phyloP scores from a whole-genome alignment of 2,113 vertebrate species.

The Mystacornis crossleyi region DNA sequence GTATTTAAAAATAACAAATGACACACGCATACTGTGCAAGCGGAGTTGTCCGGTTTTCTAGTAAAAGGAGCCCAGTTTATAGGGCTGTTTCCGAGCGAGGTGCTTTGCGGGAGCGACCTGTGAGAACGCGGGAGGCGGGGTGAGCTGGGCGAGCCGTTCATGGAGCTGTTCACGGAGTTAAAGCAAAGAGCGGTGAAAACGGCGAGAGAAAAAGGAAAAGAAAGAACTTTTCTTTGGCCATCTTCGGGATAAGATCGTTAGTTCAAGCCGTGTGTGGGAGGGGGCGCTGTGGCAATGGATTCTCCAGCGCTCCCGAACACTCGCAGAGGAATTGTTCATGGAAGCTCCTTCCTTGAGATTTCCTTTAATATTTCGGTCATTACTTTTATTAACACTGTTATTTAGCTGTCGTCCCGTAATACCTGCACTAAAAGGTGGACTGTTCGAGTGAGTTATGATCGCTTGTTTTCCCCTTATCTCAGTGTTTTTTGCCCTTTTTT shows the following conservation, averaged over 20 bases:
- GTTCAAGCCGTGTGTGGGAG: conserved; percentile 52
- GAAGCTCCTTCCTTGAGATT: background rate
- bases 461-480: background rate
- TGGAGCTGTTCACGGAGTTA: background rate
- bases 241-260: background rate
- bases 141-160: background rate
- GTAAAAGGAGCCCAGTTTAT: background rate
- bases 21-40: conserved; percentile 17
- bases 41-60: background rate
- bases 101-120: background rate
- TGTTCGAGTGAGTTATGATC: background rate
- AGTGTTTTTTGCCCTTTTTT: too few relatives aligned
- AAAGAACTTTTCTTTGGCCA: conserved; percentile 22
- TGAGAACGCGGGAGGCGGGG: background rate
- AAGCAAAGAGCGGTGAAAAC: background rate
- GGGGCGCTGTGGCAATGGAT: conserved; percentile 78
- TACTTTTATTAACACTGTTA: background rate
- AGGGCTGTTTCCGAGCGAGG: background rate
- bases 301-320: background rate
- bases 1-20: conserved; percentile 59
- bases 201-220: background rate
- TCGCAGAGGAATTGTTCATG: background rate
- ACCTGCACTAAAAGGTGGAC: background rate
- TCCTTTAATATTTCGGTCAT: background rate
- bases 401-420: background rate